These are phyloP conservation scores for Hassar affinis DNA, from an alignment of 2,113 vertebrate genomes.

Conservation along the genomic window DNA sequence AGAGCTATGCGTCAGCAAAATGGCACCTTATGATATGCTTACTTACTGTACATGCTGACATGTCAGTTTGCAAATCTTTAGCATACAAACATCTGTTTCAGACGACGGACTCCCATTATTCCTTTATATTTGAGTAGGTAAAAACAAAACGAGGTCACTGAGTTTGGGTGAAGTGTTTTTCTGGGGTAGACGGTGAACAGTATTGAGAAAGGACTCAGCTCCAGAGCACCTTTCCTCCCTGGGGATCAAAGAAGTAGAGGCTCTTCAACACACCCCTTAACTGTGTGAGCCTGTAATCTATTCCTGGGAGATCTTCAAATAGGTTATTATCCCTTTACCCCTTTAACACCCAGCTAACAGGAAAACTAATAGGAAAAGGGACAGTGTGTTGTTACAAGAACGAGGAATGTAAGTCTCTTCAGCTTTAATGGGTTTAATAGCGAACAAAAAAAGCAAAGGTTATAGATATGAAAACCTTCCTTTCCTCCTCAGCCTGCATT, in stretches of 20 bases:
- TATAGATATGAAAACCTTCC: slow-evolving; percentile 1
- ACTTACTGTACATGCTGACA: not conserved
- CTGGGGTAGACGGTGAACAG: not conserved
- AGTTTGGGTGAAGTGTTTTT: not conserved
- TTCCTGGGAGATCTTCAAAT: slow-evolving; percentile 16
- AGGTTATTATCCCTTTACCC: slow-evolving; percentile 11
- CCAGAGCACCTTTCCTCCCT: not conserved
- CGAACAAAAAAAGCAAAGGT: not conserved
- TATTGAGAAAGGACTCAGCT: not conserved
- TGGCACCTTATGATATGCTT: not conserved
- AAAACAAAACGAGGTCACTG: not conserved
- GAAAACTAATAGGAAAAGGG: not conserved
- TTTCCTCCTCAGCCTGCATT: slow-evolving; percentile 1
- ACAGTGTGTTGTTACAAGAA: too few relatives aligned
- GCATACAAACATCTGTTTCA: not conserved
- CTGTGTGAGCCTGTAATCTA: not conserved
- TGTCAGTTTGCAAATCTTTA: not conserved
- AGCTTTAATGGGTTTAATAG: slow-evolving; percentile 9
- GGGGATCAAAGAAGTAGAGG: not conserved
- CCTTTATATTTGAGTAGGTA: not conserved
- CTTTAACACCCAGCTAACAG: not conserved
- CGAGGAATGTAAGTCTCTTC: not conserved
- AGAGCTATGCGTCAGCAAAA: not conserved
- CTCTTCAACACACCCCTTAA: not conserved
- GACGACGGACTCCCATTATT: not conserved